A percentile compares a stretch with the other conserved stretches of the same genome.
phyloP scores from a whole-genome alignment of 2,113 vertebrate genomes.

The Chauna torquata region DNA sequence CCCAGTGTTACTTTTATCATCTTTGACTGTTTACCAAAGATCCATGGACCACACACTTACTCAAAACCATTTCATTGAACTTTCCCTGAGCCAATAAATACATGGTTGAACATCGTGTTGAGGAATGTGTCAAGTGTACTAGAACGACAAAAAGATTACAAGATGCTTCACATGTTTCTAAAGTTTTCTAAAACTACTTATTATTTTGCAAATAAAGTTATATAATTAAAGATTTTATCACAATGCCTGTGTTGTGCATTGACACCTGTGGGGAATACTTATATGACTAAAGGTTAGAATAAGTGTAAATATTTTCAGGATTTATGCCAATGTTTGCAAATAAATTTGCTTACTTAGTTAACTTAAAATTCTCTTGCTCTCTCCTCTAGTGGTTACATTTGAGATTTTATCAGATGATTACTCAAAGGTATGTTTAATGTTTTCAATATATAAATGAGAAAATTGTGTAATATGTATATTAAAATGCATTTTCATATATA shows the following conservation, averaged over 20 bases:
- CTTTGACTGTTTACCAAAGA: neutral
- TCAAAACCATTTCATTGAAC: neutral
- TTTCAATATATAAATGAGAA: constrained; percentile 14
- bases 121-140: neutral
- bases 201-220: neutral
- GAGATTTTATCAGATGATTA: constrained; percentile 98
- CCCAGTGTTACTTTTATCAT: neutral
- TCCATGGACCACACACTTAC: neutral
- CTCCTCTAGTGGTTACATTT: constrained; percentile 89
- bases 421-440: constrained; percentile 88
- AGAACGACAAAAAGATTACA: neutral
- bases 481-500: constrained; percentile 50
- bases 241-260: neutral
- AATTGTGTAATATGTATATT: constrained; percentile 3
- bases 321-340: constrained; percentile 25
- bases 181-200: neutral
- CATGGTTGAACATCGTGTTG: neutral
- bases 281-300: constrained; percentile 62
- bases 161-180: neutral
- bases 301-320: constrained; percentile 3
- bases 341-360: neutral
- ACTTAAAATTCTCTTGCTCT: constrained; percentile 51
- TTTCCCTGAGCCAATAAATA: neutral
- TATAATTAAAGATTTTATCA: constrained; percentile 46
- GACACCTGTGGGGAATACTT: constrained; percentile 27